Base-by-base conservation (phyloP, 2,888 invertebrate species). In the Tetranychus piercei region DNA sequence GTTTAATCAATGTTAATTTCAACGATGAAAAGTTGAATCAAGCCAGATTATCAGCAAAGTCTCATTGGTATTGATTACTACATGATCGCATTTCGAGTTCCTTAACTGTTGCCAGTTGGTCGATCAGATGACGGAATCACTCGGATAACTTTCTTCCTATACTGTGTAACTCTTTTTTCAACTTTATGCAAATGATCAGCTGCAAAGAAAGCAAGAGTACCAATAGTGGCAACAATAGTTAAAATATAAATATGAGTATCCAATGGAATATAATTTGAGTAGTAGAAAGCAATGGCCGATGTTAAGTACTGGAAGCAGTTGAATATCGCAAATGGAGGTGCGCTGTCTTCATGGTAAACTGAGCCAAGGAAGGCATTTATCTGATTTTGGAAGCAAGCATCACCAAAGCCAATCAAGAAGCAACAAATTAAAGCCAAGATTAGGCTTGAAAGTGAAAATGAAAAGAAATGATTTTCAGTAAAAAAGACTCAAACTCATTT, bases 311-410 rank as follows among this genome's bases (percentile, higher is more conserved):
- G 94, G 76, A 90, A 90, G 82, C 97, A 97, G 85, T 97, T 99
- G 84, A 95, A 99, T 2, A 99, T 85, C 1, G 97, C 96, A 84
- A 99, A 99, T 0, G 97, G 97, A 15, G 95, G 90, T 0, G 95
- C 92, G 79, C 94, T 94, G 79, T 94, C 90, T 44, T 15, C 44
- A 11, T 18, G 44, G 44, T 76, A 76, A 20, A 75, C 18, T n/a
- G 65, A 74, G 1, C 95, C 96, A 55, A 99, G 84, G 77, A 96
- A 88, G 0, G 96, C 91, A 81, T 93, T 96, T 70, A 96, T 88
- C 80, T 85, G 85, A 0, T 97, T 97, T 81, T 97, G 97, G 84
- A 89, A 96, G 82, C 96, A 94, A n/a, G 94, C 91, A 82, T 99
- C 97, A 0, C 94, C 97, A 79, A 99, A 90, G 0, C 97, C 97